A percentile compares a stretch with the other conserved stretches of the same genome.
Evolutionary conservation across 2,888 invertebrate species (phyloP).

Genomic region (Xestia ashworthii): DNA sequence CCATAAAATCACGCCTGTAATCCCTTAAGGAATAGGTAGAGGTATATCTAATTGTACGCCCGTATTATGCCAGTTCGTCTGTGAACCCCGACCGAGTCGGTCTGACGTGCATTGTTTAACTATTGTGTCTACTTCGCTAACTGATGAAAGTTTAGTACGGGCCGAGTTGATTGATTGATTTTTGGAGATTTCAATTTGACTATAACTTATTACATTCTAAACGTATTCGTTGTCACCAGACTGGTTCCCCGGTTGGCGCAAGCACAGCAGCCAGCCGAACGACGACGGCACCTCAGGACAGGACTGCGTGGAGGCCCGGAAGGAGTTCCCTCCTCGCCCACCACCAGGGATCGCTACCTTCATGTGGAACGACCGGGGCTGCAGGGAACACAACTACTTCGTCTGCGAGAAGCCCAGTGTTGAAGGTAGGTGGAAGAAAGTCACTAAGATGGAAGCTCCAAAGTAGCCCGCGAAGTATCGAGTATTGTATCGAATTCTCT

Average conservation of each 20-base stretch:
- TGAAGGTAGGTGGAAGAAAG: constrained; percentile 86
- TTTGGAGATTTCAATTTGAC: not conserved
- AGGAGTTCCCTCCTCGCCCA: constrained; percentile 92
- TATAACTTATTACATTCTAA: not conserved
- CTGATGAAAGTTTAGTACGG: too few relatives aligned
- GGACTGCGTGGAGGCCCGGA: constrained; percentile 95
- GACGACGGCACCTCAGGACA: constrained; percentile 95
- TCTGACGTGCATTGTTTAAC: too few relatives aligned
- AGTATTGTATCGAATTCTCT: too few relatives aligned
- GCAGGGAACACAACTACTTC: constrained; percentile 93
- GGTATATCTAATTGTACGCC: too few relatives aligned
- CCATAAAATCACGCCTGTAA: too few relatives aligned
- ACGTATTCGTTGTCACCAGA: constrained; percentile 85
- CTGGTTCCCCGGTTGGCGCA: constrained; percentile 96
- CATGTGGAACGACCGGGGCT: constrained; percentile 96
- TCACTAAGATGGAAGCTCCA: too few relatives aligned
- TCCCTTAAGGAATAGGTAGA: too few relatives aligned
- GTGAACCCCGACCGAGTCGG: too few relatives aligned
- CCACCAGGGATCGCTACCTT: constrained; percentile 89
- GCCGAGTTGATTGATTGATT: too few relatives aligned
- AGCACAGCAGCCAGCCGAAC: constrained; percentile 94
- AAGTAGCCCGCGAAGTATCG: too few relatives aligned
- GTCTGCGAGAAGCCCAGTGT: constrained; percentile 93
- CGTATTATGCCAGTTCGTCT: too few relatives aligned
- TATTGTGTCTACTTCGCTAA: too few relatives aligned